A percentile compares a stretch with the other conserved stretches of the same genome.
These are phyloP conservation scores for Monodelphis domestica DNA, from an alignment of 2,797 vertebrate genomes.

Conservation along the genomic window DNA sequence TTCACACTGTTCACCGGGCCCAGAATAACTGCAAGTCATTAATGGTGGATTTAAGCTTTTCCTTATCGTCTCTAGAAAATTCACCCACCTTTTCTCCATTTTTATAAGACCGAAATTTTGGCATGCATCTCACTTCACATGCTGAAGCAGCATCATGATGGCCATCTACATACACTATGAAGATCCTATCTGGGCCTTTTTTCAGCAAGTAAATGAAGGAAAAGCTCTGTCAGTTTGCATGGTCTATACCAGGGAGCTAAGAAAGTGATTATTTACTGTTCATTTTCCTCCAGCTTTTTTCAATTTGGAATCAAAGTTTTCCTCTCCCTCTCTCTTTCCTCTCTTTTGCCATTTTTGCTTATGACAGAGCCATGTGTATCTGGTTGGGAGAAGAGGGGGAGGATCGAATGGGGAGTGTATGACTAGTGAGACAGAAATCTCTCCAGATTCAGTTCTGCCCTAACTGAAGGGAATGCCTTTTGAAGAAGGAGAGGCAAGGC, in stretches of 20 bases:
- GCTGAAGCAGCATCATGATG: slow-evolving; percentile 85
- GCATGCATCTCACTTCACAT: slow-evolving; percentile 88
- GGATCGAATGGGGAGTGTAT: not conserved
- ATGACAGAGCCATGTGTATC: not conserved
- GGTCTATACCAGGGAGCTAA: slow-evolving; percentile 90
- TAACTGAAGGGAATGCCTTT: not conserved
- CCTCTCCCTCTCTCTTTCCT: not conserved
- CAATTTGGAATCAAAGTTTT: not conserved
- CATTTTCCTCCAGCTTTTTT: not conserved
- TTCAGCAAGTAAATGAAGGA: slow-evolving; percentile 54
- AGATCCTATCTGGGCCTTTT: no score
- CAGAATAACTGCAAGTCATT: slow-evolving; percentile 41
- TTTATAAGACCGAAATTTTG: slow-evolving; percentile 91
- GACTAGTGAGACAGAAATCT: not conserved
- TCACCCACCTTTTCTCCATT: slow-evolving; percentile 84
- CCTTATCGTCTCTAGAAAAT: slow-evolving; percentile 87
- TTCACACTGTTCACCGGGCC: slow-evolving; percentile 19
- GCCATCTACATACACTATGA: not conserved
- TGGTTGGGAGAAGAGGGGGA: no score
- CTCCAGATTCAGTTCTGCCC: not conserved
- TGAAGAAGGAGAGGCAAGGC: not conserved
- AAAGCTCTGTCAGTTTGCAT: slow-evolving; percentile 86
- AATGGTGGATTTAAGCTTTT: slow-evolving; percentile 79
- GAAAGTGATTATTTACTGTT: slow-evolving; percentile 87
- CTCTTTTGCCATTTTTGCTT: not conserved